Base-by-base conservation (phyloP, 2,797 vertebrate species). In the Crossoptilon crossoptilon region DNA sequence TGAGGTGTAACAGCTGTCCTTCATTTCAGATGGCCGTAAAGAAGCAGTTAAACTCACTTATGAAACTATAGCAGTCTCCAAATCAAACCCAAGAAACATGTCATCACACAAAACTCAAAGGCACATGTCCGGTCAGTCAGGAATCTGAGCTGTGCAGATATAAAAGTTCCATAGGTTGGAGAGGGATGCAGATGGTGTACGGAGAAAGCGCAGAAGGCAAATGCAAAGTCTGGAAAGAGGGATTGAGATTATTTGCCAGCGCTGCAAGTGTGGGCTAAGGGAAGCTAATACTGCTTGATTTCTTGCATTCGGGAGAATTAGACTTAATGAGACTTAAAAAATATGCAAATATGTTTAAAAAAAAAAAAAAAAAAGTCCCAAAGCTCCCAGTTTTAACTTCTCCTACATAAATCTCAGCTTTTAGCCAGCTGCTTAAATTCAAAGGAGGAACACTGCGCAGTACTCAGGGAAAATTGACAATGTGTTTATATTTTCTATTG, bases 1-100 rank as follows among this genome's bases (percentile, higher is more conserved):
- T 0, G 6, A 90, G 89, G 90, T 92, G 67, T 76, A 86, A 91
- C 85, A 93, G 80, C 93, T 94, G 87, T 60, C 96, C 74, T 86
- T 90, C 91, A 76, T 96, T 95, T 82, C 73, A 74, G 71, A 94
- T 79, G 84, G 64, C 51, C 0, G 0, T 64, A 78, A 91, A 91
- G 91, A 84, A 94, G 70, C 43, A 84, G 51, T 92, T 84, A 44
- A 31, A 90, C 73, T 67, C 83, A 86, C 64, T 93, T 92, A 86
- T 86, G 91, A 94, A 93, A 92, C 27, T 90, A 9, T 76, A 92
- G 48, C 91, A 94, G 94, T 11, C 87, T 91, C 76, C 94, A 96
- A 95, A 96, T 96, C 95, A 96, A 89, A 84, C 39, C 46, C 64
- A 86, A 84, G 74, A 56, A 78, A 75, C 5, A 9, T 78, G 64